Percentiles rank a stretch among this genome's conserved stretches.
Conservation (phyloP, 92 coral and sea anemone species). For the Hydrozoanthus gracilis region DNA sequence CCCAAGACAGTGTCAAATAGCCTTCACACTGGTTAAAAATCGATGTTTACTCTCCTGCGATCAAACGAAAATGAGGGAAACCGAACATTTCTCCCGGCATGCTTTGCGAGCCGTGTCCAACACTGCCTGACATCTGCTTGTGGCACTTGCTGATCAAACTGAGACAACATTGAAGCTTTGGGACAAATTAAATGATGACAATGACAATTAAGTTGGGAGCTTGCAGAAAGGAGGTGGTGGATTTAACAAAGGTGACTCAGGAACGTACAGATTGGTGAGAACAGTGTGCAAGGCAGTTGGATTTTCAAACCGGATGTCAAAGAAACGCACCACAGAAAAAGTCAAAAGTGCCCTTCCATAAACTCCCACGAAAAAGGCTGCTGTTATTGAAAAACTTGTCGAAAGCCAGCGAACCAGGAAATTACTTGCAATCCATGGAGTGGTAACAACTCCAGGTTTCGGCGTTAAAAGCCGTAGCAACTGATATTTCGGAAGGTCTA, state of each 20-base stretch:
- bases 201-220: no score
- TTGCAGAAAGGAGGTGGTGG: neutral
- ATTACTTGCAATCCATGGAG: no score
- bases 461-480: constrained; percentile 17
- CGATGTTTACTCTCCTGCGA: no score
- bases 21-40: no score
- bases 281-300: constrained; percentile 52
- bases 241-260: constrained; percentile 20
- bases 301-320: constrained; percentile 54
- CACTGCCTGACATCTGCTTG: constrained; percentile 28
- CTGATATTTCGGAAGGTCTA: constrained; percentile 14
- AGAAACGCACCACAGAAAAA: constrained; percentile 50
- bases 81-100: no score
- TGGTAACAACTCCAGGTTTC: no score
- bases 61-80: no score
- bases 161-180: constrained; percentile 39
- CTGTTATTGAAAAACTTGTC: constrained; percentile 41
- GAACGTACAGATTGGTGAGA: constrained; percentile 33
- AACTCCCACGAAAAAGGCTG: constrained; percentile 42
- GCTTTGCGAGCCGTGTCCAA: no score
- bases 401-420: constrained; percentile 47
- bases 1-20: no score
- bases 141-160: constrained; percentile 48
- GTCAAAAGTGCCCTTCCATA: constrained; percentile 21
- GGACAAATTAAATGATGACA: constrained; percentile 31